These are phyloP conservation scores for Pseudomyrmex pallidus DNA, from an alignment of 1,140 invertebrate species.

Conservation along the genomic window DNA sequence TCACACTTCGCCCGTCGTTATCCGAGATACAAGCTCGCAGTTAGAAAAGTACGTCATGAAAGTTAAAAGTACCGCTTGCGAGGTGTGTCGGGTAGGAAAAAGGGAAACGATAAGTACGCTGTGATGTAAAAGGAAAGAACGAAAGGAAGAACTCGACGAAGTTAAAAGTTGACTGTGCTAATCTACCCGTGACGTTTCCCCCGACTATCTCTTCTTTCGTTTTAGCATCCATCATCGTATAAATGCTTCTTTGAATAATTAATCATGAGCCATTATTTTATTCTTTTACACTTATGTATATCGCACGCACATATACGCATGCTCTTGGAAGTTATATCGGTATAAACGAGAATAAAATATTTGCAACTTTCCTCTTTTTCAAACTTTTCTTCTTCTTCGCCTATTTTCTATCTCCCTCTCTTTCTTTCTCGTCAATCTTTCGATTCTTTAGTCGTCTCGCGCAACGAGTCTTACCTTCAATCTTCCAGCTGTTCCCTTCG, in stretches of 20 bases:
- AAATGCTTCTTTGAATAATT: constrained; percentile 34
- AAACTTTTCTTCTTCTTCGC: too few species aligned
- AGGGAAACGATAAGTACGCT: constrained; percentile 45
- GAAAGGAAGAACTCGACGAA: constrained; percentile 19
- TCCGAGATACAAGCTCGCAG: constrained; percentile 33
- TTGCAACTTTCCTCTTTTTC: background rate
- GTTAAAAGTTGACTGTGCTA: constrained; percentile 57
- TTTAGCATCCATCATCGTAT: background rate
- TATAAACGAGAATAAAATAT: constrained; percentile 36
- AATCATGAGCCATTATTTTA: background rate
- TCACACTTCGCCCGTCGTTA: constrained; percentile 50
- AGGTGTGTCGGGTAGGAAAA: constrained; percentile 38
- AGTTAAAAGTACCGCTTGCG: constrained; percentile 56
- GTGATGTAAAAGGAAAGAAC: background rate
- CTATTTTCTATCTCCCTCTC: background rate
- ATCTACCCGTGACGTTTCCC: constrained; percentile 25
- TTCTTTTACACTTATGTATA: background rate
- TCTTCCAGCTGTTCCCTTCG: constrained; percentile 42
- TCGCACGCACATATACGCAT: too few species aligned
- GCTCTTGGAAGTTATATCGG: background rate
- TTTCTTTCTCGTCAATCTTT: background rate
- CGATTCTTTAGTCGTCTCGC: constrained; percentile 30
- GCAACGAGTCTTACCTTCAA: constrained; percentile 21
- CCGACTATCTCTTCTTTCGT: background rate
- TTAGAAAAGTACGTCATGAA: constrained; percentile 54